A percentile compares a stretch with the other conserved stretches of the same genome.
Evolutionary conservation across 2,113 vertebrate species (phyloP).

Genomic region (Rutilus rutilus): DNA sequence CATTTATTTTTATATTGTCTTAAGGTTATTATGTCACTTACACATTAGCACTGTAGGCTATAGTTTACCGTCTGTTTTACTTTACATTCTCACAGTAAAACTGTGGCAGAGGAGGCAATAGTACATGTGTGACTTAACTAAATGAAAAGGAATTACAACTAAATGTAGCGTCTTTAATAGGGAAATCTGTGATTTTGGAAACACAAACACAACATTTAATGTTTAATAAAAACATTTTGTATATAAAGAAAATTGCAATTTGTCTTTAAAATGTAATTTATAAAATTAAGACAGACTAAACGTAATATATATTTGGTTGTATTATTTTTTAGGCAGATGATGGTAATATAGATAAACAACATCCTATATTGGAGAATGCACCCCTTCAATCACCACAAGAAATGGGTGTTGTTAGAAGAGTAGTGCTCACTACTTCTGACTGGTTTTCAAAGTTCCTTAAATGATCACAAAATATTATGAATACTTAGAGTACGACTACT

Average conservation of each 20-base stretch:
- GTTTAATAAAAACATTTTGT: not conserved
- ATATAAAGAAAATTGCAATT: not conserved
- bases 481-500: too few relatives aligned
- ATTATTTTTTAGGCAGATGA: not conserved
- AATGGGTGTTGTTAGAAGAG: not conserved
- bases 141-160: not conserved
- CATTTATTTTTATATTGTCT: too few relatives aligned
- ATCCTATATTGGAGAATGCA: not conserved
- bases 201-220: not conserved
- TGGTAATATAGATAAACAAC: not conserved
- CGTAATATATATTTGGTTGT: not conserved
- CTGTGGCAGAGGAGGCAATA: not conserved
- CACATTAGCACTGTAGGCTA: too few relatives aligned
- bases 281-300: not conserved
- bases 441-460: too few relatives aligned
- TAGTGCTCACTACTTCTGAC: too few relatives aligned
- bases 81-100: not conserved
- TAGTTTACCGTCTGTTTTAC: too few relatives aligned
- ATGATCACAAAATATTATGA: too few relatives aligned
- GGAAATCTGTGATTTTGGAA: not conserved
- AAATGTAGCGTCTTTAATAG: not conserved
- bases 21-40: too few relatives aligned
- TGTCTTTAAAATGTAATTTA: not conserved
- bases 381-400: not conserved
- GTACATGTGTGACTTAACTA: not conserved